phyloP scores from a whole-genome alignment of 1,140 invertebrate genomes.

The Samia ricini region DNA sequence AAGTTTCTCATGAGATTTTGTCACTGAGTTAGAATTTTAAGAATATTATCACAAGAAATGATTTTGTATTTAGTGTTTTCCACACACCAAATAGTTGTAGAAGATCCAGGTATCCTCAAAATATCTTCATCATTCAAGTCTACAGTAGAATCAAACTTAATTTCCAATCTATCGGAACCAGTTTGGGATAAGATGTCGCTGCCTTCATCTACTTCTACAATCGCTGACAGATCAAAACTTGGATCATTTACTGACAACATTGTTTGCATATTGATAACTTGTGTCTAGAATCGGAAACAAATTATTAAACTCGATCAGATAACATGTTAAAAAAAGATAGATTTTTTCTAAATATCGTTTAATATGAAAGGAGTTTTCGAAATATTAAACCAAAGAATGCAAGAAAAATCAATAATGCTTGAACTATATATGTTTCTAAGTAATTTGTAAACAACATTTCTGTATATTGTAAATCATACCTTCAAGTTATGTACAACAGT shows the following conservation, averaged over 20 bases:
- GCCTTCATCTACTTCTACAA: slow-evolving; percentile 67
- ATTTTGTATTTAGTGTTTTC: too few relatives aligned
- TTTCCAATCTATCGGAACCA: slow-evolving; percentile 55
- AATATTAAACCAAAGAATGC: too few relatives aligned
- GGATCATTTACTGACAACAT: slow-evolving; percentile 66
- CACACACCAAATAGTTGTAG: slow-evolving; percentile 57
- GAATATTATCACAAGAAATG: too few relatives aligned
- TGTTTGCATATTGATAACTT: slow-evolving; percentile 70
- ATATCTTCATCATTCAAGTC: slow-evolving; percentile 58
- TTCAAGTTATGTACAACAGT: slow-evolving; percentile 61
- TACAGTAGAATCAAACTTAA: slow-evolving; percentile 55
- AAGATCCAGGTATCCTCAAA: slow-evolving; percentile 41
- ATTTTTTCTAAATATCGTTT: not conserved
- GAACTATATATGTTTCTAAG: too few relatives aligned
- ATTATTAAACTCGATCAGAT: not conserved
- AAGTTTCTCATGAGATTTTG: too few relatives aligned
- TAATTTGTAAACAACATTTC: not conserved
- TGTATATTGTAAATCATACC: slow-evolving; percentile 32
- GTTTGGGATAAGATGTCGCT: slow-evolving; percentile 53
- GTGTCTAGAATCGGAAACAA: slow-evolving; percentile 49
- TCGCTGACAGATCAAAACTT: slow-evolving; percentile 69
- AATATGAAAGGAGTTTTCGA: too few relatives aligned
- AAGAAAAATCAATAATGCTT: too few relatives aligned
- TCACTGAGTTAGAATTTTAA: too few relatives aligned
- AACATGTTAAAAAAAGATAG: not conserved